Conservation (phyloP, 2,888 invertebrate genomes). For the Agrotis ipsilon region DNA sequence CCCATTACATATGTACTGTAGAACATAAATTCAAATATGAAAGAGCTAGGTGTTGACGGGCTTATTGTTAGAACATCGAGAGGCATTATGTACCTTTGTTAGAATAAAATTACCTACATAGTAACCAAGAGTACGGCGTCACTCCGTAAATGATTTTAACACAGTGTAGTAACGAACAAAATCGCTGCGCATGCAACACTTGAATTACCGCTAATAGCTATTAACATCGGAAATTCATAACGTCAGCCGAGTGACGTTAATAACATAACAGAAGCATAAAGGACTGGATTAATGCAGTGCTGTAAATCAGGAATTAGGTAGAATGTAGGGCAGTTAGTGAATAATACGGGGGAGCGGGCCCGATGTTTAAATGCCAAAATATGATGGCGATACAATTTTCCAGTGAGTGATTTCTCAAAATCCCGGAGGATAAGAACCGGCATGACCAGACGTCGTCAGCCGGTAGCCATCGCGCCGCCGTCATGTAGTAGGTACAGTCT, state of each 20-base stretch:
- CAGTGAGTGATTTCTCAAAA: conserved; percentile 68
- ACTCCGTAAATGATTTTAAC: conserved; percentile 14
- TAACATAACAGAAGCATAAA: conserved; percentile 12
- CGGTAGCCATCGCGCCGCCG: conserved; percentile 73
- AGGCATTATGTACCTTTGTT: background rate
- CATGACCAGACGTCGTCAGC: conserved; percentile 72
- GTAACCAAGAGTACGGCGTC: background rate
- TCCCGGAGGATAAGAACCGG: conserved; percentile 68
- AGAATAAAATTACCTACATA: conserved; percentile 4
- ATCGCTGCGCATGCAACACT: conserved; percentile 40
- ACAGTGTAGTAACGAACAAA: conserved; percentile 7
- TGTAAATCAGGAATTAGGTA: conserved; percentile 36
- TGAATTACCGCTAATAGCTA: conserved; percentile 29
- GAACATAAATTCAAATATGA: conserved; percentile 1
- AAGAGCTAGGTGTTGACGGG: background rate
- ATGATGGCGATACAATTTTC: conserved; percentile 69
- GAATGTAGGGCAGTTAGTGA: conserved; percentile 13
- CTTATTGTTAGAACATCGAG: background rate
- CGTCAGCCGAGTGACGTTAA: conserved; percentile 13
- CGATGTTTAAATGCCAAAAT: conserved; percentile 24
- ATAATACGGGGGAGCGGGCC: conserved; percentile 1
- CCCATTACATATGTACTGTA: background rate
- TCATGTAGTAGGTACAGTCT: conserved; percentile 73
- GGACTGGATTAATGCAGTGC: conserved; percentile 8
- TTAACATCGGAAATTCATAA: conserved; percentile 33